These are phyloP conservation scores for Phyllotreta cruciferae DNA, from an alignment of 2,888 invertebrate species.

Conservation along the genomic window DNA sequence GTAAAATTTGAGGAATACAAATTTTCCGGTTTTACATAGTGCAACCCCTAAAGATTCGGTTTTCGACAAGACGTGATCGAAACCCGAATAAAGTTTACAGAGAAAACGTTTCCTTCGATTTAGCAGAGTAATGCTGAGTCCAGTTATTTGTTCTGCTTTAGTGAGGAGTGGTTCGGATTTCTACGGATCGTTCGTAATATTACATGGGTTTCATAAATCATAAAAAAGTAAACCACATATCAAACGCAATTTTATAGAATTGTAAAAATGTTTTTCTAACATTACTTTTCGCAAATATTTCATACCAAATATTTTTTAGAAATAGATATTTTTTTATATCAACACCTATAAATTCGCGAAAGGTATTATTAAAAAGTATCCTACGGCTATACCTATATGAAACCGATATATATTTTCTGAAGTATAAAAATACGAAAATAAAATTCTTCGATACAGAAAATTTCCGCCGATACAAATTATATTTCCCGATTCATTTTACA, in stretches of 20 bases:
- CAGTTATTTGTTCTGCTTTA: constrained; percentile 25
- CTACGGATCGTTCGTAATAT: constrained; percentile 3
- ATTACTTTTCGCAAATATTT: too few species aligned
- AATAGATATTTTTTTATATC: too few species aligned
- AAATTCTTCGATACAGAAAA: too few species aligned
- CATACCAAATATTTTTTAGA: too few species aligned
- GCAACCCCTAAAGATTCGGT: constrained; percentile 20
- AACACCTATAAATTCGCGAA: too few species aligned
- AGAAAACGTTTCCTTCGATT: constrained; percentile 25
- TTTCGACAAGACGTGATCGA: constrained; percentile 29
- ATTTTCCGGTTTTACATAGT: constrained; percentile 20
- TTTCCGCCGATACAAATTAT: too few species aligned
- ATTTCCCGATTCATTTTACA: too few species aligned
- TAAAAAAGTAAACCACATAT: background rate
- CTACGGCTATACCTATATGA: too few species aligned
- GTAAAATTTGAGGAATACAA: constrained; percentile 6
- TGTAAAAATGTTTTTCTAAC: background rate
- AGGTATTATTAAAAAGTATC: too few species aligned
- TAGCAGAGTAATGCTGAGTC: constrained; percentile 27
- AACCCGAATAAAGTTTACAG: constrained; percentile 21
- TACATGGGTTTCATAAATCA: constrained; percentile 15
- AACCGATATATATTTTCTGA: too few species aligned
- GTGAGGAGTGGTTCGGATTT: constrained; percentile 6
- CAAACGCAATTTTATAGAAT: background rate
- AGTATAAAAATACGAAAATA: too few species aligned